Base-by-base conservation (phyloP, 2,888 invertebrate genomes). In the Caenorhabditis afra region DNA sequence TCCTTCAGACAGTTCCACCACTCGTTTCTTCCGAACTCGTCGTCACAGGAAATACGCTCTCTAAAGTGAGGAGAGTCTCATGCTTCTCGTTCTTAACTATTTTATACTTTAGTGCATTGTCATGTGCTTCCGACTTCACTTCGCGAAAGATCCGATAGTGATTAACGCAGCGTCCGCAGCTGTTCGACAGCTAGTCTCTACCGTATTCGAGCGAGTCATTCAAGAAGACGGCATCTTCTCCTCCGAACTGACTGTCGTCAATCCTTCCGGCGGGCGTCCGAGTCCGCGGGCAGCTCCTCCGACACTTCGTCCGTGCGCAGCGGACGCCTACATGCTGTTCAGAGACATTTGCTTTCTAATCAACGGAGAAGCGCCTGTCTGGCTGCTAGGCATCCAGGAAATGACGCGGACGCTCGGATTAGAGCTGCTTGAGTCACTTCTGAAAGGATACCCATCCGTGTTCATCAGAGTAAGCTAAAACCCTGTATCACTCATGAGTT, bases 91-190 rank as follows among this genome's bases (percentile, higher is more conserved):
- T n/a, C n/a, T n/a, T n/a, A n/a, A n/a, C n/a, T n/a, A n/a, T n/a
- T n/a, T n/a, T n/a, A 7, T 29, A 5, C 58, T 53, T 79, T 91
- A 96, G 95, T 95, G 95, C 66, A 93, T 96, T 91, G 98, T 97
- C 52, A 92, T 98, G 84, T 97, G 97, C 91, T 96, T 99, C 92
- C 94, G 96, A n/a, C 93, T 99, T 89, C 96, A 98, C 91, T 95
- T 96, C 87, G 94, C 96, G 8, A 95, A 95, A 91, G 97, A 98
- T 92, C 94, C 94, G 1, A 96, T 96, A 77, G 97, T 96, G 50
- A 95, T 95, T 59, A 98, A 97, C 91, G 97, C 98, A 12, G 98
- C 98, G 8, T 97, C 97, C 1, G 99, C 99, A 39, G 97, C 97
- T 0, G 96, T 99, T 29, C 92, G 98, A 22, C 98, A 99, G 90